A percentile compares a stretch with the other conserved stretches of the same genome.
phyloP scores from a whole-genome alignment of 2,888 invertebrate species.

The Caenorhabditis sp. region DNA sequence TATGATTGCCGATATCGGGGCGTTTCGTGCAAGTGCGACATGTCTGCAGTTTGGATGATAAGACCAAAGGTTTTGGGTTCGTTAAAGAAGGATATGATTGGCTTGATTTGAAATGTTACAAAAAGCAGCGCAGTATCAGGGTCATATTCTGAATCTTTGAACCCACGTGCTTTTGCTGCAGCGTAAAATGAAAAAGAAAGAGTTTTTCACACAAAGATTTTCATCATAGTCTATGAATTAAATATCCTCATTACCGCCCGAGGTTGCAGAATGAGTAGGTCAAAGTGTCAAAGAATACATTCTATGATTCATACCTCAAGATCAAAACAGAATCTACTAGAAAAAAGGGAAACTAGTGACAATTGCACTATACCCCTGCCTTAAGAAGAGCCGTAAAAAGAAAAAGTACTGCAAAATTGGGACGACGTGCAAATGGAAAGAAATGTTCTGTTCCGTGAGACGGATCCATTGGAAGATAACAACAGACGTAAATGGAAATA shows the following conservation, averaged over 20 bases:
- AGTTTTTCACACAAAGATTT: too few species aligned
- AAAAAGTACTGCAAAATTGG: constrained; percentile 37
- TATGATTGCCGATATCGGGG: too few species aligned
- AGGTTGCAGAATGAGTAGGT: too few species aligned
- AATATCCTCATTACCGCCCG: too few species aligned
- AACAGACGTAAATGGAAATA: constrained; percentile 33
- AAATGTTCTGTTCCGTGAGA: constrained; percentile 34
- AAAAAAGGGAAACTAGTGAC: constrained; percentile 13
- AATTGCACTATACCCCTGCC: constrained; percentile 25
- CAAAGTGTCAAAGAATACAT: too few species aligned
- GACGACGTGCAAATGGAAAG: constrained; percentile 49
- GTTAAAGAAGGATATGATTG: not conserved
- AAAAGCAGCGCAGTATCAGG: not conserved
- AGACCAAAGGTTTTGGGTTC: not conserved
- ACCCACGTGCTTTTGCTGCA: too few species aligned
- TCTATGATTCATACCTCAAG: too few species aligned
- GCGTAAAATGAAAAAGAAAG: too few species aligned
- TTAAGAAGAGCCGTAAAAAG: not conserved
- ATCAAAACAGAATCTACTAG: too few species aligned
- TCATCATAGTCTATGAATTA: too few species aligned
- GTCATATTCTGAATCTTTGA: too few species aligned
- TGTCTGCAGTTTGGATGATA: not conserved
- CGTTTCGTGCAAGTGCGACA: not conserved
- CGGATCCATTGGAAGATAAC: constrained; percentile 46
- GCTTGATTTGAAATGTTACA: not conserved